A percentile compares a stretch with the other conserved stretches of the same genome.
Conservation (phyloP, 2,888 invertebrate species). For the Aphrophora alni region DNA sequence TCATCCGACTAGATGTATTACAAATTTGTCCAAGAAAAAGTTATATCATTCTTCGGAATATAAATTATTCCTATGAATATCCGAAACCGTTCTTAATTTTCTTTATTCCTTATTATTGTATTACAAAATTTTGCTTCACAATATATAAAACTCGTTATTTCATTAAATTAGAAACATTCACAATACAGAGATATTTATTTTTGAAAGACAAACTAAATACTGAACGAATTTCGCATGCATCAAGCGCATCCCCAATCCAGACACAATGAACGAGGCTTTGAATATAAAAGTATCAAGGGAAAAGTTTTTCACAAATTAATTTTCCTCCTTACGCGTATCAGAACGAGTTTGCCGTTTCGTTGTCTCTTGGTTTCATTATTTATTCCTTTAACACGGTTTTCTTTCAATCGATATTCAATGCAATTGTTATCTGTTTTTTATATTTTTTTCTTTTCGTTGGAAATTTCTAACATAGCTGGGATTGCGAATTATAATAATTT, state of each 20-base stretch:
- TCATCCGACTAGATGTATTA: too few relatives aligned
- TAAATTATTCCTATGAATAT: too few relatives aligned
- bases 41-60: too few relatives aligned
- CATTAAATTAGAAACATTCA: too few relatives aligned
- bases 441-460: too few relatives aligned
- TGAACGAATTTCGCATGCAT: background rate
- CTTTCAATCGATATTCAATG: background rate
- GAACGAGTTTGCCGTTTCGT: background rate
- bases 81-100: too few relatives aligned
- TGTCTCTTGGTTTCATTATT: conserved; percentile 1
- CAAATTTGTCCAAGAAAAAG: too few relatives aligned
- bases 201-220: background rate
- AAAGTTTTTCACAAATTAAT: background rate
- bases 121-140: too few relatives aligned
- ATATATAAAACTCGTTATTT: too few relatives aligned
- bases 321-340: background rate
- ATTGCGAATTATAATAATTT: background rate
- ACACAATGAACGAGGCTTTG: background rate
- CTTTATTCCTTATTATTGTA: too few relatives aligned
- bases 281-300: background rate
- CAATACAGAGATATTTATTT: background rate
- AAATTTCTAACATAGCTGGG: background rate
- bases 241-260: background rate
- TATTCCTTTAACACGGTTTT: background rate
- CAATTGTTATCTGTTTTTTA: background rate